Percentiles rank a stretch among this genome's conserved stretches.
These are phyloP conservation scores for Thryonomys swinderianus DNA, from an alignment of 2,113 vertebrate species.

Conservation along the genomic window DNA sequence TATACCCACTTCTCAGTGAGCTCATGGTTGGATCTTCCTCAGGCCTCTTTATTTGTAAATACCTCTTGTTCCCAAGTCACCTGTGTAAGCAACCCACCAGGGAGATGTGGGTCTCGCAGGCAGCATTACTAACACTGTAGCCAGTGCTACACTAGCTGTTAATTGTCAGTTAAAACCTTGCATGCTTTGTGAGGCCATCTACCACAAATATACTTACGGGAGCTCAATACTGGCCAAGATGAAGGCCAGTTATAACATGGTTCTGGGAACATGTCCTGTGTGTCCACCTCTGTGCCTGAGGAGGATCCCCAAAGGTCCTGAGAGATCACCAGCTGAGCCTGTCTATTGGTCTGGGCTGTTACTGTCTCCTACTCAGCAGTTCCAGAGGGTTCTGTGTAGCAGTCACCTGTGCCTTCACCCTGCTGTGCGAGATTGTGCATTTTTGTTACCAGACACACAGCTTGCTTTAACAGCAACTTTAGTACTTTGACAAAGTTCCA, in stretches of 20 bases:
- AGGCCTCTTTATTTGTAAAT: not conserved
- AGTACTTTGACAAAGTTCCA: too few relatives aligned
- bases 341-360: not conserved
- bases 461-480: too few relatives aligned
- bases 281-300: not conserved
- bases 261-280: not conserved
- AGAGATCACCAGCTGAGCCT: not conserved
- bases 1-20: too few relatives aligned
- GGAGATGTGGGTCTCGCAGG: not conserved
- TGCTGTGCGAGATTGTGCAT: not conserved
- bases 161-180: not conserved
- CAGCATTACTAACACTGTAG: too few relatives aligned
- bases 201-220: not conserved
- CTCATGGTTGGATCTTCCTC: not conserved
- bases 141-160: rapidly evolving
- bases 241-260: not conserved
- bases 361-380: not conserved
- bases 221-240: too few relatives aligned
- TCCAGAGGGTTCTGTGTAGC: not conserved
- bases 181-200: not conserved
- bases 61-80: not conserved
- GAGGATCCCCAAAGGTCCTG: not conserved
- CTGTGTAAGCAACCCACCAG: too few relatives aligned
- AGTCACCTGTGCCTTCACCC: not conserved
- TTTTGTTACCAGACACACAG: too few relatives aligned